Evolutionary conservation across 2,888 invertebrate genomes (phyloP), one percentile per base, ranked within the genome.

Genomic region (Timema cristinae): DNA sequence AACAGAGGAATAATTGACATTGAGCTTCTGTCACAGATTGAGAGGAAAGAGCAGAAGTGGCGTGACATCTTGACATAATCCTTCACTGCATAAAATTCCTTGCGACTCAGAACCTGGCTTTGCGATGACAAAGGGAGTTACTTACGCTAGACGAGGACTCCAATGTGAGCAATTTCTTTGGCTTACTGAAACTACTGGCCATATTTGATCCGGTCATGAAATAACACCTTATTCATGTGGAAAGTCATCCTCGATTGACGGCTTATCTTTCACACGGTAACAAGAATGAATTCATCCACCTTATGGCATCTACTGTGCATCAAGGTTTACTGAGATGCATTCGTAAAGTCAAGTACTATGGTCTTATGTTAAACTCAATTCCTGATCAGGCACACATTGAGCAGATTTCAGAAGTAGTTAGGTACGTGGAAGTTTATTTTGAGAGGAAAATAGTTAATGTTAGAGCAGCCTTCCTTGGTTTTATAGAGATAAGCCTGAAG

Each of bases 391-490:
- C 74, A 56, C 76, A 76, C 73, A 67, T 72, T 63, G 75, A 76
- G 70, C 9, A 56, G 56, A 56, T 56, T n/a, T 56, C 56, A 56
- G 76, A 77, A 73, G 73, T 76, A 9, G 52, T 54, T 0, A 67
- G 59, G 50, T 71, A 71, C 50, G 59, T 71, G 32, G 73, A 76
- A 73, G 71, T 76, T 74, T 73, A 77, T 70, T 73, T 75, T 73
- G 72, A 56, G 50, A 72, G 75, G 61, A 72, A 73, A 70, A 74
- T 73, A 71, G 76, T 76, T 68, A 68, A 68, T 54, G 73, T 76
- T 51, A 76, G 74, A 73, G 76, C 76, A 74, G 74, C 75, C 68
- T 76, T 77, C 73, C 67, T 77, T 66, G 76, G 76, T 68, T 77
- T 76, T 75, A 52, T 52, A 10, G 1, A 52, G 54, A n/a, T 52